Evolutionary conservation across 2,113 vertebrate species (phyloP).

Genomic region (Lamprologus speciosus): DNA sequence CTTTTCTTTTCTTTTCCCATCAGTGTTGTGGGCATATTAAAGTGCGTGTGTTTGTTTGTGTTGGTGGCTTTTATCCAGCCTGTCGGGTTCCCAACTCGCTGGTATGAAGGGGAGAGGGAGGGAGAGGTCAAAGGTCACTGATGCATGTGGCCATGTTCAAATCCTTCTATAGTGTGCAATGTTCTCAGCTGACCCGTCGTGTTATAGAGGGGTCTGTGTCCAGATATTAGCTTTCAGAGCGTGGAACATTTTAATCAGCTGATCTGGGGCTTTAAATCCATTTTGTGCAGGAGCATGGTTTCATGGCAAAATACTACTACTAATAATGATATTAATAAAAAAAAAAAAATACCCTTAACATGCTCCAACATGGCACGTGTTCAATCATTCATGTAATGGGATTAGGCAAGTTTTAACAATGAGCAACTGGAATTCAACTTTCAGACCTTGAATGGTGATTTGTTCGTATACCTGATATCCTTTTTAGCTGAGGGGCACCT

Average conservation of each 20-base stretch:
- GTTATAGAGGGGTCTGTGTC: constrained; percentile 8
- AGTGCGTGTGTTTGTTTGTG: background rate
- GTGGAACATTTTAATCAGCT: constrained; percentile 13
- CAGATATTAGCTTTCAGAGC: constrained; percentile 14
- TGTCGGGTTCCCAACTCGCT: constrained; percentile 38
- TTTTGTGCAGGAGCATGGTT: background rate
- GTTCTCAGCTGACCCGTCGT: constrained; percentile 38
- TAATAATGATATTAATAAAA: background rate
- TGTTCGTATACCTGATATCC: background rate
- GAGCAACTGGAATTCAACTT: background rate
- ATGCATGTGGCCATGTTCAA: constrained; percentile 59
- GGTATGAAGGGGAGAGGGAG: constrained; percentile 43
- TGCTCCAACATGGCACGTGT: background rate
- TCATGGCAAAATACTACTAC: background rate
- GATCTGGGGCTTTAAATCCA: background rate
- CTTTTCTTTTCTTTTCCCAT: background rate
- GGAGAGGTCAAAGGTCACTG: constrained; percentile 58
- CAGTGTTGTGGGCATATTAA: background rate
- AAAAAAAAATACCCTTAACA: background rate
- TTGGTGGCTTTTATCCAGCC: constrained; percentile 27
- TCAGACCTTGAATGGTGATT: background rate
- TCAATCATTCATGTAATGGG: constrained; percentile 6
- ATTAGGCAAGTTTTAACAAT: background rate
- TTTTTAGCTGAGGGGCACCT: background rate
- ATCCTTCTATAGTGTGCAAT: constrained; percentile 58